Evolutionary conservation across 2,113 vertebrate genomes (phyloP).

Genomic region (Pluvianellus socialis): DNA sequence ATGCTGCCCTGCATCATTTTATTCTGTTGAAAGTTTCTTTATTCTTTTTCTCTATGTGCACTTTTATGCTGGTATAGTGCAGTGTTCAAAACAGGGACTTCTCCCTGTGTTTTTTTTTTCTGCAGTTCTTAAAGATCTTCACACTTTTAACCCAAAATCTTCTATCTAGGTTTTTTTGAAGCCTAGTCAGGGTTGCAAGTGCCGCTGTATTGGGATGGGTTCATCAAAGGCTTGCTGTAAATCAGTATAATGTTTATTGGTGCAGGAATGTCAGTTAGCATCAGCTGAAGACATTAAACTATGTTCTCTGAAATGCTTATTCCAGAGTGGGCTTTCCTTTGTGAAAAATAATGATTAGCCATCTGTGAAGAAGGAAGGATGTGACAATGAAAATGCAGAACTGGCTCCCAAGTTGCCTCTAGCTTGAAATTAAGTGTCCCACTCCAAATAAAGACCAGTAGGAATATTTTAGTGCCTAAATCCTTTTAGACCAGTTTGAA

Average conservation of each 20-base stretch:
- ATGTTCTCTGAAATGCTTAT: not conserved
- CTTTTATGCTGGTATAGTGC: not conserved
- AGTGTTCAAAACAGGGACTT: not conserved
- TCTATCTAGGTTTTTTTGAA: not conserved
- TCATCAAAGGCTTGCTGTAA: not conserved
- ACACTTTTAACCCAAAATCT: not conserved
- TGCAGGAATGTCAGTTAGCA: not conserved
- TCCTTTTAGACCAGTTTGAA: not conserved
- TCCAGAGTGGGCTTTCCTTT: not conserved
- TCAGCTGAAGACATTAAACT: not conserved
- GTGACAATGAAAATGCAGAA: not conserved
- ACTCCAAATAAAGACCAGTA: not conserved
- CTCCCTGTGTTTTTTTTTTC: not conserved
- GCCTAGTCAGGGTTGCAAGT: not conserved
- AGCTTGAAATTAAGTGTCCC: not conserved
- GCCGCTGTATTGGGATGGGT: not conserved
- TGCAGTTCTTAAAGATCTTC: not conserved
- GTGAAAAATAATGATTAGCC: not conserved
- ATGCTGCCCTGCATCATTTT: not conserved
- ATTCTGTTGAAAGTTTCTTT: not conserved
- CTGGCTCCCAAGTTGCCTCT: not conserved
- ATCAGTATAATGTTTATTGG: not conserved
- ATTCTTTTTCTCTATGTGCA: not conserved
- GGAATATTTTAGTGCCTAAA: not conserved
- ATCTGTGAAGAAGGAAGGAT: not conserved